Evolutionary conservation across 2,888 invertebrate genomes (phyloP).

Genomic region (Troides aeacus): DNA sequence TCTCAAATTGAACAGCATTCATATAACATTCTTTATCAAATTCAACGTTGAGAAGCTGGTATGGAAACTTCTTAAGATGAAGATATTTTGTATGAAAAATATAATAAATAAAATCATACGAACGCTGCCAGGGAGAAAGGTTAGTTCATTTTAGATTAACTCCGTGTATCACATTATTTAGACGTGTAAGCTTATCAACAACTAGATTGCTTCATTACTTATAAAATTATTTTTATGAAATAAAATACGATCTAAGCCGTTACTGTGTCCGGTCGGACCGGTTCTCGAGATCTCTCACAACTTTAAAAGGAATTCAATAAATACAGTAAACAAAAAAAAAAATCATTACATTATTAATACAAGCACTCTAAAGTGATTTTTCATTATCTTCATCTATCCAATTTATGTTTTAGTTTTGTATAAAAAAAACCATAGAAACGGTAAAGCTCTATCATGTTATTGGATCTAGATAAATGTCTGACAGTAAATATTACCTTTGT

Average conservation of each 20-base stretch:
- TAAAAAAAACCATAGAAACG: not conserved
- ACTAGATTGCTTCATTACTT: conserved; percentile 3
- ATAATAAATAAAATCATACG: not conserved
- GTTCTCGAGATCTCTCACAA: not conserved
- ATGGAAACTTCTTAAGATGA: too few species aligned
- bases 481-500: not conserved
- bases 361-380: not conserved
- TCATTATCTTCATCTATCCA: not conserved
- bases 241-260: not conserved
- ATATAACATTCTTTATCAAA: too few species aligned
- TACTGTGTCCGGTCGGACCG: not conserved
- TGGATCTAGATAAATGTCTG: not conserved
- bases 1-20: too few species aligned
- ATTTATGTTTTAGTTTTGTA: not conserved
- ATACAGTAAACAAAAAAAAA: not conserved
- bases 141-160: conserved; percentile 4
- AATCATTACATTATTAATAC: not conserved
- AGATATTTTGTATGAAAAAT: not conserved
- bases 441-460: not conserved
- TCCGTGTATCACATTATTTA: conserved; percentile 4
- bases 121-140: not conserved
- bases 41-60: too few species aligned
- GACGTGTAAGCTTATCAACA: conserved; percentile 3
- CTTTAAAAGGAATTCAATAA: not conserved
- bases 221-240: not conserved